Base-by-base conservation (phyloP, 2,113 vertebrate genomes). In the Picathartes gymnocephalus region DNA sequence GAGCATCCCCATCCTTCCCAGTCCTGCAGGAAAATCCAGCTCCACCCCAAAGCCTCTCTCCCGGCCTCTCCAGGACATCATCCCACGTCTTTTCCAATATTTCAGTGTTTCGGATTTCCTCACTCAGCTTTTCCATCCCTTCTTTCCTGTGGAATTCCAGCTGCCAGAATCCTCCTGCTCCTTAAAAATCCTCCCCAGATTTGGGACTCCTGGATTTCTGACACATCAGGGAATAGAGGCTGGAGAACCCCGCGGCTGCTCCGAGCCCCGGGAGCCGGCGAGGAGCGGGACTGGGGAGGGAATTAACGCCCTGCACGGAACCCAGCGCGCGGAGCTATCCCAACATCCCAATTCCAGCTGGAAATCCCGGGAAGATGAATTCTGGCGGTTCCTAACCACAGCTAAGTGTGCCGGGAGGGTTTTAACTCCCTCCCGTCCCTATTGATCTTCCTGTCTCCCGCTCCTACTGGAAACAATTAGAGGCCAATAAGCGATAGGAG, bases 381-480 rank as follows among this genome's bases (percentile, higher is more conserved):
- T 62, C 84, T 87, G 58, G 92, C 24, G 24, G 87, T 92, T 93
- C 90, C 92, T 77, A 86, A 82, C 86, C 9, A 57, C 73, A 54
- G 92, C 15, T 22, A 11, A 85, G 86, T 66, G 92, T 79, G 66
- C 83, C 11, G 2, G 54, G 81, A 93, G 95, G 91, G 58, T 88
- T 95, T 97, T 95, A 93, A 92, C 95, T 90, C 88, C 92, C 97
- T 84, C 42, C 92, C 12, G 37, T 47, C 82, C 85, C 93, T 96
- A 98, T 97, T 33, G 97, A 98, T 98, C 92, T 93, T 82, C 77
- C 90, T 35, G 84, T 88, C 97, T 94, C 92, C 93, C 0, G 35
- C 83, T 91, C 91, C 95, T 93, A 56, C 92, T 93, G 96, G 96
- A 97, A 98, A 97, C 95, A 97, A 97, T 97, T 97, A 97, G 96